phyloP scores from a whole-genome alignment of 2,113 vertebrate species.

The Datnioides undecimradiatus region DNA sequence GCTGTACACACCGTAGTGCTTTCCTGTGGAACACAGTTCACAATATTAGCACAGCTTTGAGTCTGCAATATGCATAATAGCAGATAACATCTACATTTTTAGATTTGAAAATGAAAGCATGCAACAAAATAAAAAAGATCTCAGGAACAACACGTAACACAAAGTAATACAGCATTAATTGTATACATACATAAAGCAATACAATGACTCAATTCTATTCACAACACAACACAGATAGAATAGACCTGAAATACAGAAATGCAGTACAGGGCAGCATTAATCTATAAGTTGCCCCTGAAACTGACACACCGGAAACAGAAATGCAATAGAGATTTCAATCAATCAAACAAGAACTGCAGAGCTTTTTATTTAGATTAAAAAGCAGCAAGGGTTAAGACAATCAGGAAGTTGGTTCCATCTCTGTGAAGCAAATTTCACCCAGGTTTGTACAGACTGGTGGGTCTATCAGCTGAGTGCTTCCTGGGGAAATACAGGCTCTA shows the following conservation, averaged over 20 bases:
- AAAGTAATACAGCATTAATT: too few species aligned
- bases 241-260: background rate
- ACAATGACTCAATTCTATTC: too few species aligned
- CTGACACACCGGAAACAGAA: background rate
- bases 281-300: background rate
- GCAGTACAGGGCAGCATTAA: background rate
- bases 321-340: background rate
- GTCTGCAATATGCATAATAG: fast-evolving
- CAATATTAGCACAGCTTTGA: background rate
- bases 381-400: background rate
- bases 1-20: slow-evolving; percentile 89
- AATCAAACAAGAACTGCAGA: background rate
- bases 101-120: background rate
- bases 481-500: background rate
- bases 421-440: background rate
- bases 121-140: background rate
- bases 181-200: too few species aligned
- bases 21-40: slow-evolving; percentile 75
- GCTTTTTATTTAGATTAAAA: background rate
- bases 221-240: background rate
- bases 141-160: background rate
- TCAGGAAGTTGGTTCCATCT: background rate
- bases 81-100: too few species aligned
- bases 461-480: too few species aligned
- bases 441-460: background rate